Evolutionary conservation across 2,113 vertebrate species (phyloP).

Genomic region (Strigops habroptila): DNA sequence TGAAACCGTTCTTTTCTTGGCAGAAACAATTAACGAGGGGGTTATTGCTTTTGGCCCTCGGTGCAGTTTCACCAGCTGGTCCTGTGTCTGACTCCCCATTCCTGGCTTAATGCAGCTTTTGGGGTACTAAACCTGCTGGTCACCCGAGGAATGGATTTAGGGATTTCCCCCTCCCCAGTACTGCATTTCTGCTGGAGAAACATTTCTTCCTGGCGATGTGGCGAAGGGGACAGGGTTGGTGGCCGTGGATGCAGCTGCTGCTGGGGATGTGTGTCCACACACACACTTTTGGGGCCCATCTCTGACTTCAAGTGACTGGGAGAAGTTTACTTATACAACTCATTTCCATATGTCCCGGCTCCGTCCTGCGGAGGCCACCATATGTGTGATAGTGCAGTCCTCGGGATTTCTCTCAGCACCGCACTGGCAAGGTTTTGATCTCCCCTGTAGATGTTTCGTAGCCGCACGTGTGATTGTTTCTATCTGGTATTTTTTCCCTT

Average conservation of each 20-base stretch:
- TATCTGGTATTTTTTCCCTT: fast-evolving
- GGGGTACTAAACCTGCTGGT: fast-evolving
- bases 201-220: fast-evolving
- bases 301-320: neutral
- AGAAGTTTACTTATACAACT: constrained; percentile 13
- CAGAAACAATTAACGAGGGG: neutral
- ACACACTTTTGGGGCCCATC: neutral
- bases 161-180: fast-evolving
- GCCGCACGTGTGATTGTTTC: neutral
- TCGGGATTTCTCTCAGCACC: neutral
- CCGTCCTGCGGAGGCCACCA: neutral
- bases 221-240: neutral
- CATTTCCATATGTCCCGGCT: constrained; percentile 25
- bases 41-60: neutral
- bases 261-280: fast-evolving
- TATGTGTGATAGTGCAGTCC: neutral
- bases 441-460: neutral
- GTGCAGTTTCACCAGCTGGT: fast-evolving
- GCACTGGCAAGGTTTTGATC: neutral
- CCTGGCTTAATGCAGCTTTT: neutral
- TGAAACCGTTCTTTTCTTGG: neutral
- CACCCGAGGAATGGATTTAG: fast-evolving
- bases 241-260: neutral
- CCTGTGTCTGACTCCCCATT: neutral
- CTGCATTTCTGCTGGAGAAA: neutral